phyloP scores from a whole-genome alignment of 2,888 invertebrate species.

The Fragum whitleyi region DNA sequence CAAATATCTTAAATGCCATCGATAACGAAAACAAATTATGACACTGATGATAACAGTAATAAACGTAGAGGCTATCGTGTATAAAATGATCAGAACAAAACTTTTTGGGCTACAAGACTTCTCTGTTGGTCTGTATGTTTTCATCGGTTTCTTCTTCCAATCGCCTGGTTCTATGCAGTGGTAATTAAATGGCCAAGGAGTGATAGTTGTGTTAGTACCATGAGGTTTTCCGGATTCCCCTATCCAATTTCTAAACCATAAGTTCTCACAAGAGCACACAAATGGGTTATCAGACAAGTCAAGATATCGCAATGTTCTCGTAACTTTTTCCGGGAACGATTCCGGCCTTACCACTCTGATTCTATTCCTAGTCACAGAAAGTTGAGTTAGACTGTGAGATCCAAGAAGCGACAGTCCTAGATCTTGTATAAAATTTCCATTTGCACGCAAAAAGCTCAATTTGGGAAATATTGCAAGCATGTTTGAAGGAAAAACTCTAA shows the following conservation, averaged over 20 bases:
- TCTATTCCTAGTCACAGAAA: neutral
- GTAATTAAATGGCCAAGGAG: neutral
- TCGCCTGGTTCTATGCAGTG: neutral
- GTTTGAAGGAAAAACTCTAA: neutral
- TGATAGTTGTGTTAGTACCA: neutral
- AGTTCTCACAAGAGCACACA: neutral
- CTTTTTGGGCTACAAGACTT: neutral
- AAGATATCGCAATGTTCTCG: neutral
- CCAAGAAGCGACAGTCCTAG: neutral
- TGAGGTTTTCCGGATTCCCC: neutral
- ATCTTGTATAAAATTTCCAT: neutral
- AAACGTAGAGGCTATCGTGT: neutral
- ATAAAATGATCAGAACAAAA: neutral
- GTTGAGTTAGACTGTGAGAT: neutral
- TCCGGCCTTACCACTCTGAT: neutral
- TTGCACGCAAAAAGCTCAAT: neutral
- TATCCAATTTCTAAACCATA: neutral
- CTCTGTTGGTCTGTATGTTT: neutral
- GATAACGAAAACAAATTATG: neutral
- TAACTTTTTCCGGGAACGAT: neutral
- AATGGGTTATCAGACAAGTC: neutral
- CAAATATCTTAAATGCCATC: neutral
- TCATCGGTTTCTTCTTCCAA: neutral
- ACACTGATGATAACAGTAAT: neutral
- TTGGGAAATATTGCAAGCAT: too few relatives aligned